Conservation (phyloP, 2,113 vertebrate genomes). For the Sinocyclocheilus anshuiensis region DNA sequence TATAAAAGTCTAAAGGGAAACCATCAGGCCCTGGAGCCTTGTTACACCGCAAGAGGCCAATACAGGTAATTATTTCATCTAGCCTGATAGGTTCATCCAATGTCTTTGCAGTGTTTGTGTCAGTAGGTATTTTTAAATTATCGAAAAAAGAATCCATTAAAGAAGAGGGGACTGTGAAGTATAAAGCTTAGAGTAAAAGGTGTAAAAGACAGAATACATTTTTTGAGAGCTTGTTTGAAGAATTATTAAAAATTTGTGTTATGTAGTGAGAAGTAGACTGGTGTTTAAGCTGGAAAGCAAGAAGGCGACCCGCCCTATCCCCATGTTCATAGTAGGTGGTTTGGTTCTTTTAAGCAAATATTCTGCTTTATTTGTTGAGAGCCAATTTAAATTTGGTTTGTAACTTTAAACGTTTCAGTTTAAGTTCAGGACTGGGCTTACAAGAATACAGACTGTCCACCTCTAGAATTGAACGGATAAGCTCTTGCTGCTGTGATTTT, state of each 20-base stretch:
- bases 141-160: neutral
- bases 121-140: neutral
- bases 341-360: neutral
- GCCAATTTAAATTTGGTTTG: neutral
- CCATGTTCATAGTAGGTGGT: neutral
- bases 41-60: no score
- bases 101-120: no score
- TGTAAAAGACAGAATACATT: neutral
- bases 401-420: neutral
- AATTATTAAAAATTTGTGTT: neutral
- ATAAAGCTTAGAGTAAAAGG: neutral
- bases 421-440: neutral
- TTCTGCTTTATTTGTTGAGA: constrained; percentile 6
- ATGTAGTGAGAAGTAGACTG: neutral
- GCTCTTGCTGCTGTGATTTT: neutral
- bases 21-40: no score
- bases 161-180: neutral
- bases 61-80: no score
- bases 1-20: neutral
- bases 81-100: no score
- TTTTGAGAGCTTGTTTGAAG: neutral
- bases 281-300: constrained; percentile 4
- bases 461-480: neutral
- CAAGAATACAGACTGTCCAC: neutral
- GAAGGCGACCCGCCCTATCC: neutral